phyloP scores from a whole-genome alignment of 2,113 vertebrate species.

The Shinisaurus crocodilurus region DNA sequence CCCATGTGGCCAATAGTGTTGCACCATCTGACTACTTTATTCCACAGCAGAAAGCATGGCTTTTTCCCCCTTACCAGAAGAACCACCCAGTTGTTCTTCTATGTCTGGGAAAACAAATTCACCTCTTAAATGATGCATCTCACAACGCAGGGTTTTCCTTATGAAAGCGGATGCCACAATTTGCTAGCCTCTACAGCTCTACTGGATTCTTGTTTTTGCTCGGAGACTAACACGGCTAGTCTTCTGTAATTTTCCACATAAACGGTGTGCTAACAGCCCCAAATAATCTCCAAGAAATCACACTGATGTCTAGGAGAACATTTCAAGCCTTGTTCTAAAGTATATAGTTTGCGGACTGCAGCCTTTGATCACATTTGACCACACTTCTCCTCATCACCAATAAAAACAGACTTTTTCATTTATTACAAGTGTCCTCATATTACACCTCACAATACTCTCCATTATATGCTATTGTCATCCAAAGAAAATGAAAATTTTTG shows the following conservation, averaged over 20 bases:
- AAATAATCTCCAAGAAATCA: not conserved
- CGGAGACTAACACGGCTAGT: not conserved
- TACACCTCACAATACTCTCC: constrained; percentile 1
- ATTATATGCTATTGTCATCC: not conserved
- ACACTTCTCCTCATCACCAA: constrained; percentile 21
- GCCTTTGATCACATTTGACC: constrained; percentile 32
- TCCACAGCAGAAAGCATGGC: not conserved
- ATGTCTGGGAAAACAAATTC: constrained; percentile 1
- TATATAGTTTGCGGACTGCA: not conserved
- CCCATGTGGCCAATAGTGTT: not conserved
- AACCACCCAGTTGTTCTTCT: not conserved
- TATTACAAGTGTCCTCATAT: constrained; percentile 3
- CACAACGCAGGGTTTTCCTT: not conserved
- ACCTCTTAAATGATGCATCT: not conserved
- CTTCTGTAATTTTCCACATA: not conserved
- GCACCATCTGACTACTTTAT: not conserved
- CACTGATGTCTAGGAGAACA: not conserved
- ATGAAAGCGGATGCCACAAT: not conserved
- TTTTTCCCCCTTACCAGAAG: not conserved
- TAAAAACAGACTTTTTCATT: constrained; percentile 30
- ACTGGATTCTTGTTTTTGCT: not conserved
- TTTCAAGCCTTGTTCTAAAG: constrained; percentile 1
- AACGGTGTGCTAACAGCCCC: not conserved
- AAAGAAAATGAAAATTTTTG: not conserved
- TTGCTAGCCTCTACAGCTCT: not conserved